Base-by-base conservation (phyloP, 2,113 vertebrate genomes). In the Cyprinodon brontotheroides region DNA sequence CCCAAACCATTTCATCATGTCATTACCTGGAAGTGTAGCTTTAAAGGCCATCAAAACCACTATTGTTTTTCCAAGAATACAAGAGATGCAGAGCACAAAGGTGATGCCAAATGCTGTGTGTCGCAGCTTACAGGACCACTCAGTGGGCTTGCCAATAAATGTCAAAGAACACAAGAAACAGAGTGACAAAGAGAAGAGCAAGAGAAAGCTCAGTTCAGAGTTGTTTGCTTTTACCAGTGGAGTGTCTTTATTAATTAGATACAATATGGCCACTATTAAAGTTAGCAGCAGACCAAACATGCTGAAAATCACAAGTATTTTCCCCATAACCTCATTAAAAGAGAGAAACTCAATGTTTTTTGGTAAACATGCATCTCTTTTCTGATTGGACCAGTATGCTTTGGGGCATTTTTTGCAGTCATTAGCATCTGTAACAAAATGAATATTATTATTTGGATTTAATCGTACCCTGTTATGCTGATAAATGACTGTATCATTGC, bases 101-200 rank as follows among this genome's bases (percentile, higher is more conserved):
- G 90, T 92, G 80, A 94, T 92, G n/a, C 91, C 92, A 9, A 93
- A 93, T 0, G 88, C 88, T 37, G 92, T 93, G 87, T 93, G 91
- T 13, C 92, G 73, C 75, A 94, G 76, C 92, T 93, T 93, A 84
- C 92, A 94, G 78, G 92, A 93, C 91, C 91, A 93, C 36, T 88
- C 72, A 50, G 92, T 83, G 69, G 93, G 93, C n/a, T 45, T 78
- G 6, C 93, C 90, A 1, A 93, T 89, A 86, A 94, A 94, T 48
- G 90, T 93, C 68, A 94, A 81, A 40, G 93, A 93, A 48, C 93
- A 93, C 39, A 94, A 77, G 75, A 94, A 94, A 73, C 93, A 92
- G 67, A 94, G 77, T 70, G 70, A 86, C 77, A 93, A 69, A 5
- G 93, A 93, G 83, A 93, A 90, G 39, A 94, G 92, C 77, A 94